Evolutionary conservation across 2,888 invertebrate genomes (phyloP), one percentile per base, ranked within the genome.

Genomic region (Seira musarum): DNA sequence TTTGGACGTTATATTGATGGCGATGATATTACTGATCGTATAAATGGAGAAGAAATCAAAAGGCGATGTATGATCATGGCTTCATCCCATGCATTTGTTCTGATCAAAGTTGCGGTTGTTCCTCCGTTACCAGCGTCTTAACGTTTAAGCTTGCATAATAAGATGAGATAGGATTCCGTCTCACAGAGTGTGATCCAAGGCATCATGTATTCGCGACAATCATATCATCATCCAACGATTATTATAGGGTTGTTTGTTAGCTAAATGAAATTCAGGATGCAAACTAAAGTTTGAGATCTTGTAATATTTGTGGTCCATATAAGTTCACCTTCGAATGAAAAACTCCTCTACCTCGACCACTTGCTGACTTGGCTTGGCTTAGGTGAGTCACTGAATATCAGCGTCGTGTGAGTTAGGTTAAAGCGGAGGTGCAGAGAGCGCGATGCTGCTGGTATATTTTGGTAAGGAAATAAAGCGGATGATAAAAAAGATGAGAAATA

Each of bases 401-500:
- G 30, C 30, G 30, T 30, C 30, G 8, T 30, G 8, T 30, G 30
- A 30, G 30, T 30, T 30, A 2, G 8, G 8, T 2, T 8, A 2
- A 30, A 30, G 30, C 30, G 8, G 30, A 8, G 30, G 30, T 30
- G 30, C 8, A 49, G 49, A n/a, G 49, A 3, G 49, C 3, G 15
- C n/a, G n/a, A 57, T 2, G 60, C 21, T 60, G 13, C 13, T 21
- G 60, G 2, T 21, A n/a, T 22, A 60, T 21, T 60, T 60, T 21
- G 53, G 53, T 17, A 17, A 53, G 15, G 6, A 3, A 53, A 53
- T 3, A 13, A 60, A 60, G 19, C n/a, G 60, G 60, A 19, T 21
- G 60, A 60, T 60, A 60, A 60, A 22, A 49, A 49, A 49, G 49
- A 49, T 49, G 49, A 49, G 15, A 60, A 60, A 60, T n/a, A n/a